phyloP scores from a whole-genome alignment of 2,888 invertebrate genomes.

The Charanyca ferruginea region DNA sequence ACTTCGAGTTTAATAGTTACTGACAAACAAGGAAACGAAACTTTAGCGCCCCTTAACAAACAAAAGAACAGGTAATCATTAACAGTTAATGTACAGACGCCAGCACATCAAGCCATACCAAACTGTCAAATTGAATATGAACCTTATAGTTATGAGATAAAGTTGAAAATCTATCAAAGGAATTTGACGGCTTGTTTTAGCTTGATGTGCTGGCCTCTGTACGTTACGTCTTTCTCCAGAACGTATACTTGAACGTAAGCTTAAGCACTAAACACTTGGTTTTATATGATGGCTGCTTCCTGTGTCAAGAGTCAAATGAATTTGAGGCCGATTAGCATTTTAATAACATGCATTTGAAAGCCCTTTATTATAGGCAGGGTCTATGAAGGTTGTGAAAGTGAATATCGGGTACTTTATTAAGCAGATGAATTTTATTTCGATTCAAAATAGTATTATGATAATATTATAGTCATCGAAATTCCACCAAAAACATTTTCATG shows the following conservation, averaged over 20 bases:
- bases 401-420: not conserved
- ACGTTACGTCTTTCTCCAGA: constrained; percentile 6
- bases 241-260: constrained; percentile 20
- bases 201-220: no score
- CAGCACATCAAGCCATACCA: no score
- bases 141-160: no score
- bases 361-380: not conserved
- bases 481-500: no score
- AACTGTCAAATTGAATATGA: no score
- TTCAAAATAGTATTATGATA: no score
- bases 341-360: not conserved
- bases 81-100: constrained; percentile 10
- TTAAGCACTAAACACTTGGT: constrained; percentile 21
- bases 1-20: not conserved
- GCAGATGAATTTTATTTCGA: no score
- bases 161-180: no score
- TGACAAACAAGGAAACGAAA: not conserved
- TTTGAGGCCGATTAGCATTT: constrained; percentile 24
- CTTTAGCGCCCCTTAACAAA: not conserved
- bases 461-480: no score
- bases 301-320: constrained; percentile 34
- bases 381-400: not conserved
- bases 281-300: constrained; percentile 41
- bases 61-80: constrained; percentile 13
- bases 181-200: no score